These are phyloP conservation scores for Parauchenoglanis punctatus DNA, from an alignment of 2,797 vertebrate genomes.

Conservation along the genomic window DNA sequence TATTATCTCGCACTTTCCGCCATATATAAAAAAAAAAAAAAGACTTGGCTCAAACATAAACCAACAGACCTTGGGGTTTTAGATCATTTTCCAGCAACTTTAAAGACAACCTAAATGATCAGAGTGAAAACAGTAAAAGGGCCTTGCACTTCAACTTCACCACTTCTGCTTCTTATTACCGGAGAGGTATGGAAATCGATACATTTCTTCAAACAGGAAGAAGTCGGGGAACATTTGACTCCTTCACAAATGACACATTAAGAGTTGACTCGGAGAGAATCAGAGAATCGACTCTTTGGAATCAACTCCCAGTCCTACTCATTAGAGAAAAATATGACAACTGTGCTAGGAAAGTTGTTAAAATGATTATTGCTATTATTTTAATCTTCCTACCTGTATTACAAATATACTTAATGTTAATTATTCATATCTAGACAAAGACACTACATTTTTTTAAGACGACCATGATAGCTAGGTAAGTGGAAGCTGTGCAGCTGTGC, in stretches of 20 bases:
- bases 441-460: not conserved
- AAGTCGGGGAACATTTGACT: not conserved
- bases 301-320: not conserved
- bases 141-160: not conserved
- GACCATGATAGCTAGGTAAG: not conserved
- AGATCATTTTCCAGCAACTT: not conserved
- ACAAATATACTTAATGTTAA: not conserved
- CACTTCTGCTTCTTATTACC: not conserved
- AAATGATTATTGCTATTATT: not conserved
- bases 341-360: not conserved
- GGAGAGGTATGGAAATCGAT: not conserved
- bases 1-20: constrained; percentile 9
- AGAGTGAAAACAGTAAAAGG: not conserved
- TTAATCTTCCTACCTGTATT: not conserved
- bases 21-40: not conserved
- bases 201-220: not conserved
- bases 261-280: not conserved
- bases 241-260: not conserved
- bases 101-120: not conserved
- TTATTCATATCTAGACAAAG: not conserved
- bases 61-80: not conserved
- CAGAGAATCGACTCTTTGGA: not conserved
- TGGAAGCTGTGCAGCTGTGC: not conserved
- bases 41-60: not conserved
- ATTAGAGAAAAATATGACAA: not conserved